phyloP scores from a whole-genome alignment of 1,140 invertebrate genomes.

The Micrasema minimum region DNA sequence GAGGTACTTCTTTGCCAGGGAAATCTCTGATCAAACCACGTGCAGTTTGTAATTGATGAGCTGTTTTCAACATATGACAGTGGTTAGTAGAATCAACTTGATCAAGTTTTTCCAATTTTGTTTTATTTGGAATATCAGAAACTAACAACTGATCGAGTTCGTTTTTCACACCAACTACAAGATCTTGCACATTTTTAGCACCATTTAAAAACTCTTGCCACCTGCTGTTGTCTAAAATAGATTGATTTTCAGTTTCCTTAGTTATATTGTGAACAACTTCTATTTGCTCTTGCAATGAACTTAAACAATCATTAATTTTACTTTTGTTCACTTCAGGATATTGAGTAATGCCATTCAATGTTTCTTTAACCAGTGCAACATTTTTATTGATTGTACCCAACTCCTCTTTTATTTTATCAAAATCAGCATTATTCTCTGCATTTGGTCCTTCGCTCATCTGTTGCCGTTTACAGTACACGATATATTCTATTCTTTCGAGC shows the following conservation, averaged over 20 bases:
- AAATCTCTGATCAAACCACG: slow-evolving; percentile 71
- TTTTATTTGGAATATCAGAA: slow-evolving; percentile 69
- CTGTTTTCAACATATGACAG: slow-evolving; percentile 64
- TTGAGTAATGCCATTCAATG: slow-evolving; percentile 58
- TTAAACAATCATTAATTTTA: slow-evolving; percentile 48
- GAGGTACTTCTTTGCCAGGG: slow-evolving; percentile 73
- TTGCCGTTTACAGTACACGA: slow-evolving; percentile 74
- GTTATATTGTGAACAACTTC: slow-evolving; percentile 71
- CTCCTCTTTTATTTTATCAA: slow-evolving; percentile 61
- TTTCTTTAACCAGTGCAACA: slow-evolving; percentile 57
- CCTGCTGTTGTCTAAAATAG: slow-evolving; percentile 70
- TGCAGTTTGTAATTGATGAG: slow-evolving; percentile 66
- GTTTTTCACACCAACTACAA: slow-evolving; percentile 67
- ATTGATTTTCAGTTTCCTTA: slow-evolving; percentile 70
- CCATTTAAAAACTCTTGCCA: slow-evolving; percentile 78
- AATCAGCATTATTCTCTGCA: slow-evolving; percentile 60
- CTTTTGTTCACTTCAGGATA: slow-evolving; percentile 44
- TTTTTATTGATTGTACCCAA: slow-evolving; percentile 57
- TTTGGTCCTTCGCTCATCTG: slow-evolving; percentile 67
- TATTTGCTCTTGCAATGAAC: slow-evolving; percentile 57
- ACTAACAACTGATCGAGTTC: slow-evolving; percentile 69
- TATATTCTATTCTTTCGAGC: slow-evolving; percentile 85
- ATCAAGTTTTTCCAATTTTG: slow-evolving; percentile 74
- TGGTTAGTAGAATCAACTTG: slow-evolving; percentile 72
- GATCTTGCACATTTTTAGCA: slow-evolving; percentile 66